Conservation (phyloP, 2,113 vertebrate genomes). For the Puntigrus tetrazona region DNA sequence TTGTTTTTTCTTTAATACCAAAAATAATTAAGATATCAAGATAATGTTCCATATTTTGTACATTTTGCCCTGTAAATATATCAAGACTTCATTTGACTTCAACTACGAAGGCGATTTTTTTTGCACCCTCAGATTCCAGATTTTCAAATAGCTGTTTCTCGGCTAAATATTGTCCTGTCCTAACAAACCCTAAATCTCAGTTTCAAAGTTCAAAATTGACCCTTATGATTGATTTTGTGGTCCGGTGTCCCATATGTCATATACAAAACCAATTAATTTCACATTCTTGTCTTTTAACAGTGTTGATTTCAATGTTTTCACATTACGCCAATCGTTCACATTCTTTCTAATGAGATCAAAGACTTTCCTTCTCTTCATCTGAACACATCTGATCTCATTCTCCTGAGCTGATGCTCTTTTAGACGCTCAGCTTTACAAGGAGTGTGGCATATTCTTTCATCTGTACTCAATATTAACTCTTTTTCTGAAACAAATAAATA, state of each 20-base stretch:
- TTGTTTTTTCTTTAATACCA: too few species aligned
- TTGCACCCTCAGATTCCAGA: too few species aligned
- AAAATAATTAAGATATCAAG: too few species aligned
- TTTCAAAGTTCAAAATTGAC: too few species aligned
- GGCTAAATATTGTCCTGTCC: too few species aligned
- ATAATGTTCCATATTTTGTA: too few species aligned
- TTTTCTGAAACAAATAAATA: background rate
- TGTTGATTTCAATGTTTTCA: background rate
- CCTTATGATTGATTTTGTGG: background rate
- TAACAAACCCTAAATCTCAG: too few species aligned
- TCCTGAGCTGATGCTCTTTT: background rate
- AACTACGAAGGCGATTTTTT: too few species aligned
- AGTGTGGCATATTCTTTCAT: background rate
- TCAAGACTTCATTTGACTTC: too few species aligned
- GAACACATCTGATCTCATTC: background rate
- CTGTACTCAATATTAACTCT: background rate
- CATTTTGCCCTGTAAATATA: too few species aligned
- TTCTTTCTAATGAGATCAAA: background rate
- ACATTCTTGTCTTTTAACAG: background rate
- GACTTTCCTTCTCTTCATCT: background rate
- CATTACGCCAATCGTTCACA: background rate
- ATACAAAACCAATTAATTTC: background rate
- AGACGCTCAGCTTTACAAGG: background rate
- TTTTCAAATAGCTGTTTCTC: too few species aligned
- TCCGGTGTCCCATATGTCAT: background rate